Evolutionary conservation across 2,797 vertebrate species (phyloP).

Genomic region (Mormyrus hasselquistii): DNA sequence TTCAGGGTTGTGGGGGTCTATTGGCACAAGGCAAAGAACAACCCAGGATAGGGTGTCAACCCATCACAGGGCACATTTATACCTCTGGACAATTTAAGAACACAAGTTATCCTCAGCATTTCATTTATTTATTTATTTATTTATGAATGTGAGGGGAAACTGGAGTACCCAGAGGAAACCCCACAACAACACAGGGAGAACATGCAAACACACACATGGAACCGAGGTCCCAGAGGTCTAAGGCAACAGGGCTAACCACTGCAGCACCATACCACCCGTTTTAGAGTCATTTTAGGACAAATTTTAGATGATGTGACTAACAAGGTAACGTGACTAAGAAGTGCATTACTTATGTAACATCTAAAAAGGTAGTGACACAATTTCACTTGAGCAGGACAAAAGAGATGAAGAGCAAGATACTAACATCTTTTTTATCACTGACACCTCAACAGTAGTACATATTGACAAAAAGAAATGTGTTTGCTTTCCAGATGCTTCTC

Average conservation of each 20-base stretch:
- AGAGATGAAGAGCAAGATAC: not conserved
- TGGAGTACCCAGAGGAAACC: too few species aligned
- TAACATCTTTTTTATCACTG: not conserved
- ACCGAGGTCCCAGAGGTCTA: not conserved
- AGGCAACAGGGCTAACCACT: not conserved
- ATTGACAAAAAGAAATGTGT: not conserved
- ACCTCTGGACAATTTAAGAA: not conserved
- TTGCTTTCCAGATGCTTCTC: not conserved
- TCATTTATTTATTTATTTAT: too few species aligned
- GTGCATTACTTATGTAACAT: not conserved
- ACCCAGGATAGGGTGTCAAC: not conserved
- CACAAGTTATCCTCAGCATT: too few species aligned
- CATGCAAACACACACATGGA: not conserved
- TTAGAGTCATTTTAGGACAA: not conserved
- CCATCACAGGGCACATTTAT: not conserved
- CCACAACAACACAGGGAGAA: not conserved
- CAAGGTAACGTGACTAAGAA: not conserved
- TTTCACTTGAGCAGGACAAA: not conserved
- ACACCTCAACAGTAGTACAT: not conserved
- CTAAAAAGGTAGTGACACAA: not conserved
- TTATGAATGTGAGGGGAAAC: too few species aligned
- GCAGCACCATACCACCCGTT: not conserved
- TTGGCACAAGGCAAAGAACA: not conserved
- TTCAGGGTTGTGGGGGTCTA: not conserved
- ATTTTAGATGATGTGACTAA: not conserved